These are phyloP conservation scores for Schizopygopsis malacanthus DNA, from an alignment of 2,797 vertebrate genomes.

Conservation along the genomic window DNA sequence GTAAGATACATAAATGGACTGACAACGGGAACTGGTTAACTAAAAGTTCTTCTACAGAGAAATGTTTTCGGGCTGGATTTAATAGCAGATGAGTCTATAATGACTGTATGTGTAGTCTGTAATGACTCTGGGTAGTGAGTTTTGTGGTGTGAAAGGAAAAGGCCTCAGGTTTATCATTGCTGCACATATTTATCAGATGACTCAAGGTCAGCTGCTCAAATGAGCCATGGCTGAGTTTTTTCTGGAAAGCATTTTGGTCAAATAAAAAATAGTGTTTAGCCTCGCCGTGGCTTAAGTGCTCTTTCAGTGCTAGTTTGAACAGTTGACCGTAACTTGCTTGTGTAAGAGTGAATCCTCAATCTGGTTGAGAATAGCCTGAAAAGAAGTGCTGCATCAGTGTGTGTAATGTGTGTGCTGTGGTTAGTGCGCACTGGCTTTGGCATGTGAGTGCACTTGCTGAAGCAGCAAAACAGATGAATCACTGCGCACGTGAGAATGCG, in stretches of 20 bases:
- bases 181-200: slow-evolving; percentile 7
- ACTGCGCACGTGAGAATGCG: slow-evolving; percentile 13
- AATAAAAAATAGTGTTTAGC: slow-evolving; percentile 11
- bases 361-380: slow-evolving; percentile 30
- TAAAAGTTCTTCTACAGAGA: not conserved
- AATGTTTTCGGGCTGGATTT: not conserved
- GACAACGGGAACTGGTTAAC: not conserved
- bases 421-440: slow-evolving; percentile 1
- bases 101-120: not conserved
- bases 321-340: slow-evolving; percentile 8
- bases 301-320: slow-evolving; percentile 9
- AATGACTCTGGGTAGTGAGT: not conserved
- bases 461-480: slow-evolving; percentile 47
- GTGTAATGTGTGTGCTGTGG: slow-evolving; percentile 13
- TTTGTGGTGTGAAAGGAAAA: not conserved
- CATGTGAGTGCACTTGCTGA: slow-evolving; percentile 37
- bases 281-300: not conserved
- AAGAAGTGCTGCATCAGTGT: slow-evolving; percentile 30
- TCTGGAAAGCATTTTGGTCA: not conserved
- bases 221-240: not conserved
- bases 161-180: not conserved
- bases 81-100: not conserved
- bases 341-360: slow-evolving; percentile 11
- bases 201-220: slow-evolving; percentile 15
- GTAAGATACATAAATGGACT: not conserved